A percentile compares a stretch with the other conserved stretches of the same genome.
These are phyloP conservation scores for Altica lythri DNA, from an alignment of 2,888 invertebrate species.

Conservation along the genomic window DNA sequence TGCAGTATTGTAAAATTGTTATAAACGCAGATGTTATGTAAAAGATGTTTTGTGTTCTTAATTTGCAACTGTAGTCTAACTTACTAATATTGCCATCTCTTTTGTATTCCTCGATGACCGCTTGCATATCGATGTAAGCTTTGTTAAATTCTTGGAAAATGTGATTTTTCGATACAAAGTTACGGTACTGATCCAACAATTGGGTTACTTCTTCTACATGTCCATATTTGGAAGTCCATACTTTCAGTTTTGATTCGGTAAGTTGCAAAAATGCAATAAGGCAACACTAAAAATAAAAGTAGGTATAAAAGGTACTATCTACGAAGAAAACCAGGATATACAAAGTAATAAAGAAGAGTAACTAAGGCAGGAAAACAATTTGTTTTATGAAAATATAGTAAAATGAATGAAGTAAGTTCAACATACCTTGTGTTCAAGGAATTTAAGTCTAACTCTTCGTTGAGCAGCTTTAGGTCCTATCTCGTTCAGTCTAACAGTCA, in stretches of 20 bases:
- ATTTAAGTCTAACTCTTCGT: constrained; percentile 83
- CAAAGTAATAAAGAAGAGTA: neutral
- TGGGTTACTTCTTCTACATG: constrained; percentile 80
- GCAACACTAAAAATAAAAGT: constrained; percentile 67
- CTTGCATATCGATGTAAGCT: constrained; percentile 89
- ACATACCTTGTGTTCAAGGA: constrained; percentile 81
- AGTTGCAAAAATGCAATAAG: constrained; percentile 89
- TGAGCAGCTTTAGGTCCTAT: constrained; percentile 79
- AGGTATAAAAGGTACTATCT: neutral
- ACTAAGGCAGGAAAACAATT: too few species aligned
- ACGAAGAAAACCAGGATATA: too few species aligned
- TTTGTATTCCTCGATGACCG: constrained; percentile 89
- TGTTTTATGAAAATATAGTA: too few species aligned
- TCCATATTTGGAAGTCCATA: constrained; percentile 90
- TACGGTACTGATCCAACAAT: constrained; percentile 85
- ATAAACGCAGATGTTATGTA: too few species aligned
- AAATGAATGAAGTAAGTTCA: neutral
- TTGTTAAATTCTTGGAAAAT: constrained; percentile 94
- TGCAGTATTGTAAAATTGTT: too few species aligned
- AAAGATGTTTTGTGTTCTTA: too few species aligned
- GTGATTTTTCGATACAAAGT: constrained; percentile 90
- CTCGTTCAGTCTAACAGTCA: constrained; percentile 77
- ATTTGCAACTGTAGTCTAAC: too few species aligned
- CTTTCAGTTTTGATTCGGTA: constrained; percentile 85
- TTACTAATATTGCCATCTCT: constrained; percentile 81